Conservation (phyloP, 2,113 vertebrate species). For the Myotis lucifugus region DNA sequence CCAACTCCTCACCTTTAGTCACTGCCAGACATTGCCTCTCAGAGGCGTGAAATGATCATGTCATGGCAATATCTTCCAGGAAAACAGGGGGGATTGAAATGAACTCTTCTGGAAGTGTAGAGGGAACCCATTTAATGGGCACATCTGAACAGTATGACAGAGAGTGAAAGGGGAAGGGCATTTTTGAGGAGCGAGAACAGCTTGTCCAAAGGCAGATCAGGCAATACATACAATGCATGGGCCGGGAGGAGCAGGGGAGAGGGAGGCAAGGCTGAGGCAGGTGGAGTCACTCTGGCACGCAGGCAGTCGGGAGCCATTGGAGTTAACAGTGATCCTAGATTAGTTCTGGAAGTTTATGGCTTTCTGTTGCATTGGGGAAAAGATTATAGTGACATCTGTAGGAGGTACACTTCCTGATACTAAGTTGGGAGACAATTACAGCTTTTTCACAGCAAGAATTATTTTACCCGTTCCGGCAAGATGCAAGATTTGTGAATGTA, state of each 20-base stretch:
- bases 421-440: neutral
- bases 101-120: neutral
- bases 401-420: neutral
- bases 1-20: neutral
- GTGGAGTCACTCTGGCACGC: neutral
- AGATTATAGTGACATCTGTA: neutral
- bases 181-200: neutral
- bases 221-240: neutral
- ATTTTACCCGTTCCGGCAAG: neutral
- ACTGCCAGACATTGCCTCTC: neutral
- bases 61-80: neutral
- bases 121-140: neutral
- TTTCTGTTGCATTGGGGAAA: neutral
- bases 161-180: neutral
- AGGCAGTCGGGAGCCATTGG: neutral
- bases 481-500: slow-evolving; percentile 1
- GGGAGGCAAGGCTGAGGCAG: neutral
- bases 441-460: slow-evolving; percentile 9
- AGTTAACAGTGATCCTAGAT: neutral
- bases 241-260: no score
- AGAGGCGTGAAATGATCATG: neutral
- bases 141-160: neutral
- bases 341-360: slow-evolving; percentile 35
- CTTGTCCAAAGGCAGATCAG: neutral
- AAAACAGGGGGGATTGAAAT: neutral